These are phyloP conservation scores for Hydrozoanthus tunicans DNA, from an alignment of 64 coral and sea anemone genomes.

Conservation along the genomic window DNA sequence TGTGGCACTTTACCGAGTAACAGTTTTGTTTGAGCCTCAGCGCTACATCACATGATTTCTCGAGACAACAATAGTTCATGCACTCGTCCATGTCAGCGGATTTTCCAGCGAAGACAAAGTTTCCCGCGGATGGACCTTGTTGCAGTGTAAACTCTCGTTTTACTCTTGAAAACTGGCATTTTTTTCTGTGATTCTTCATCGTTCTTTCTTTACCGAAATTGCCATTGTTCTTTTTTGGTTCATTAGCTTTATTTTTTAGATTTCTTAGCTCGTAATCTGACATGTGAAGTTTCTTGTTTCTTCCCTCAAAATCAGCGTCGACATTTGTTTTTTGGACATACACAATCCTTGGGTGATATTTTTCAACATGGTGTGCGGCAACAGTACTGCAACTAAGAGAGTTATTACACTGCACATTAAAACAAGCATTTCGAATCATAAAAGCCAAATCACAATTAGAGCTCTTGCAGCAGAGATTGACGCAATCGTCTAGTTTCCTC, in stretches of 20 bases:
- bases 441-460: slow-evolving; percentile 39
- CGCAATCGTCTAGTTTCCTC: neutral
- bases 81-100: slow-evolving; percentile 27
- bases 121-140: slow-evolving; percentile 47
- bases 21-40: slow-evolving; percentile 46
- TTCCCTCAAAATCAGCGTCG: neutral
- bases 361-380: slow-evolving; percentile 36
- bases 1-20: slow-evolving; percentile 42
- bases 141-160: slow-evolving; percentile 7
- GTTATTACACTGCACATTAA: slow-evolving; percentile 43
- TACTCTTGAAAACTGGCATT: slow-evolving; percentile 45
- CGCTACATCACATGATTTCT: slow-evolving; percentile 51
- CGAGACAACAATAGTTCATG: slow-evolving; percentile 16
- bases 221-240: neutral
- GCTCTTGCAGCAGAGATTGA: slow-evolving; percentile 14
- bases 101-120: slow-evolving; percentile 29
- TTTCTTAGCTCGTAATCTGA: neutral
- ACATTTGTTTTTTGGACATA: neutral
- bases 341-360: slow-evolving; percentile 33
- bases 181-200: neutral
- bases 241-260: neutral
- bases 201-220: neutral
- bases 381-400: slow-evolving; percentile 3
- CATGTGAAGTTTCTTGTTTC: neutral
- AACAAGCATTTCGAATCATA: slow-evolving; percentile 46